phyloP scores from a whole-genome alignment of 2,888 invertebrate species.

The Leptogaster cylindrica region DNA sequence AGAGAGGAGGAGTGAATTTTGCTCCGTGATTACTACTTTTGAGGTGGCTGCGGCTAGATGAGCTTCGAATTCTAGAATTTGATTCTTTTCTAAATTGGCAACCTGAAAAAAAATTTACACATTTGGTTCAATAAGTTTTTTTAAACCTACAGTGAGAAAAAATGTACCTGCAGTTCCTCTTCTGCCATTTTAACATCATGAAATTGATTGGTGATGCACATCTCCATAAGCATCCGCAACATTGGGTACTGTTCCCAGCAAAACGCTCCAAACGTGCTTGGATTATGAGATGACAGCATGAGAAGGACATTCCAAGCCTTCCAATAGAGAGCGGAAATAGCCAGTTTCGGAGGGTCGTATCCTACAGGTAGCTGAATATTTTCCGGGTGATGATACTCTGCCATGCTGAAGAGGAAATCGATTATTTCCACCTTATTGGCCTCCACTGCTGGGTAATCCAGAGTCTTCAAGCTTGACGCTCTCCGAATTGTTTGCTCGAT shows the following conservation, averaged over 20 bases:
- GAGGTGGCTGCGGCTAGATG: conserved; percentile 90
- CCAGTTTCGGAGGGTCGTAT: conserved; percentile 82
- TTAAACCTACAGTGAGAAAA: too few species aligned
- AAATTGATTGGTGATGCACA: conserved; percentile 87
- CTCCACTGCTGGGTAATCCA: conserved; percentile 74
- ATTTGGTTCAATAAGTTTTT: too few species aligned
- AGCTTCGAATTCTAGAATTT: conserved; percentile 86
- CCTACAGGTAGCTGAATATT: conserved; percentile 86
- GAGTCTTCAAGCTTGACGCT: conserved; percentile 78
- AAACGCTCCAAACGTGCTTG: conserved; percentile 80
- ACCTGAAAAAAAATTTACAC: too few species aligned
- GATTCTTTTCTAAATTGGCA: conserved; percentile 74
- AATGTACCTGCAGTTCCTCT: conserved; percentile 68
- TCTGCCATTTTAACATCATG: conserved; percentile 66
- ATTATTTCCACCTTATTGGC: conserved; percentile 84
- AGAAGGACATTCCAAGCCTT: conserved; percentile 89
- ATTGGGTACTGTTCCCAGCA: conserved; percentile 93
- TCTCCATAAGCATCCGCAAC: conserved; percentile 89
- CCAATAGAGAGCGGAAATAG: conserved; percentile 93
- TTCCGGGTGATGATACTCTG: conserved; percentile 91
- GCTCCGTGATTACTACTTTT: conserved; percentile 87
- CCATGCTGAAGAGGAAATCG: conserved; percentile 87
- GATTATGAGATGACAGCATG: conserved; percentile 92
- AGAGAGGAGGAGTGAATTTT: conserved; percentile 82
- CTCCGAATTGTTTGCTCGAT: conserved; percentile 84